Evolutionary conservation across 2,797 vertebrate species (phyloP).

Genomic region (Siniperca scherzeri): DNA sequence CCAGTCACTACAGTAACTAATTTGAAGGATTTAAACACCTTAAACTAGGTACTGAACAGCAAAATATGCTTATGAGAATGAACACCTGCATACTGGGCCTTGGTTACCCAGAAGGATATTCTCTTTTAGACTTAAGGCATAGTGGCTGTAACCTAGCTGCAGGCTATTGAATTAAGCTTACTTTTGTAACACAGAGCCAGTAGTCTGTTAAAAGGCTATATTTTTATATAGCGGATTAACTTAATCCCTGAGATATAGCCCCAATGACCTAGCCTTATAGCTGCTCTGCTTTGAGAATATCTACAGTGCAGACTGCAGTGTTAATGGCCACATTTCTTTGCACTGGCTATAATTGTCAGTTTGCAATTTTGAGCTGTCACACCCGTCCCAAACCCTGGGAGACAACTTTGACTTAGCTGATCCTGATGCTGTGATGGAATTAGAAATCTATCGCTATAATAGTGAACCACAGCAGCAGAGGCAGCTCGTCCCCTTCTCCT

Average conservation of each 20-base stretch:
- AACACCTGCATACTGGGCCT: neutral
- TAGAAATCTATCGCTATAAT: slow-evolving; percentile 58
- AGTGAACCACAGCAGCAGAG: slow-evolving; percentile 27
- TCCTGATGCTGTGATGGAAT: slow-evolving; percentile 60
- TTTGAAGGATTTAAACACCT: slow-evolving; percentile 3
- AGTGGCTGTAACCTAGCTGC: slow-evolving; percentile 25
- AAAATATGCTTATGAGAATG: slow-evolving; percentile 4
- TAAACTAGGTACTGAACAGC: slow-evolving; percentile 2
- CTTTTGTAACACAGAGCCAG: slow-evolving; percentile 57
- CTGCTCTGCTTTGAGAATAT: slow-evolving; percentile 53
- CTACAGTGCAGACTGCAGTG: slow-evolving; percentile 47
- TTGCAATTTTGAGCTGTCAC: slow-evolving; percentile 55
- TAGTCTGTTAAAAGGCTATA: slow-evolving; percentile 64
- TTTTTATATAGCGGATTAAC: slow-evolving; percentile 70
- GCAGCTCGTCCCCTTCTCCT: slow-evolving; percentile 48
- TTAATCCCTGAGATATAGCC: slow-evolving; percentile 72
- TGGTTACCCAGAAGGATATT: slow-evolving; percentile 23
- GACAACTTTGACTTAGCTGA: slow-evolving; percentile 46
- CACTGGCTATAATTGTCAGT: slow-evolving; percentile 48
- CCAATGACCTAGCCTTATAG: slow-evolving; percentile 60
- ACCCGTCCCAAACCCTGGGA: slow-evolving; percentile 35
- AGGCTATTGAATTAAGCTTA: slow-evolving; percentile 49
- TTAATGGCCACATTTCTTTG: slow-evolving; percentile 28
- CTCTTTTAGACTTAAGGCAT: slow-evolving; percentile 29
- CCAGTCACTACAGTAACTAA: neutral